Evolutionary conservation across 2,113 vertebrate genomes (phyloP).

Genomic region (Hydropotes inermis): DNA sequence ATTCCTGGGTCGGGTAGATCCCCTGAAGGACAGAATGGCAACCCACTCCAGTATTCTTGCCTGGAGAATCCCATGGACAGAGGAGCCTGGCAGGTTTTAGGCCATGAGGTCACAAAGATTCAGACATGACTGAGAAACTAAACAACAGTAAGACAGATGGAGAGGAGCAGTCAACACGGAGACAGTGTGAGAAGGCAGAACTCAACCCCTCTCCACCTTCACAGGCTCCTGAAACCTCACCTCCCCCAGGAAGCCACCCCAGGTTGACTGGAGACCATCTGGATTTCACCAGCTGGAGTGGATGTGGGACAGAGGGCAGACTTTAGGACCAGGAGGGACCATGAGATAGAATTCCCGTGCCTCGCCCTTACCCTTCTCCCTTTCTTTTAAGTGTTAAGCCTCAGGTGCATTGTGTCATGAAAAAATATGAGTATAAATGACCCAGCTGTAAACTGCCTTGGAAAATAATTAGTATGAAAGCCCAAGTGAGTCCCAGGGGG

Average conservation of each 20-base stretch:
- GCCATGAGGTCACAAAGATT: background rate
- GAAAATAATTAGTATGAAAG: constrained; percentile 66
- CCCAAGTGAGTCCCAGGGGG: constrained; percentile 9
- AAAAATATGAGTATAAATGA: constrained; percentile 53
- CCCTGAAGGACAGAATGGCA: background rate
- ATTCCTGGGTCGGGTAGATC: background rate
- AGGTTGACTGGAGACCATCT: background rate
- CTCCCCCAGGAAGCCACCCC: background rate
- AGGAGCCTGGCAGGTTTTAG: background rate
- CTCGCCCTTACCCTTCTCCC: background rate
- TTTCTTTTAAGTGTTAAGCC: constrained; percentile 5
- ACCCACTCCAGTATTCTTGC: background rate
- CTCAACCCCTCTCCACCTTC: background rate
- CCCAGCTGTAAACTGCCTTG: constrained; percentile 44
- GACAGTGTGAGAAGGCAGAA: background rate
- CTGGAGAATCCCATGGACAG: background rate
- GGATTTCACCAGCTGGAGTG: background rate
- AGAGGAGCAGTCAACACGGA: background rate
- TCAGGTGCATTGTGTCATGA: constrained; percentile 19
- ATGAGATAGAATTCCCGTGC: background rate
- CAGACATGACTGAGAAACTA: background rate
- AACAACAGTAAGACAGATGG: background rate
- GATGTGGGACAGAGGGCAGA: background rate
- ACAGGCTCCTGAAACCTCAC: background rate
- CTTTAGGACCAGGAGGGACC: background rate